These are phyloP conservation scores for Pimpla rufipes DNA, from an alignment of 2,888 invertebrate species.

Conservation along the genomic window DNA sequence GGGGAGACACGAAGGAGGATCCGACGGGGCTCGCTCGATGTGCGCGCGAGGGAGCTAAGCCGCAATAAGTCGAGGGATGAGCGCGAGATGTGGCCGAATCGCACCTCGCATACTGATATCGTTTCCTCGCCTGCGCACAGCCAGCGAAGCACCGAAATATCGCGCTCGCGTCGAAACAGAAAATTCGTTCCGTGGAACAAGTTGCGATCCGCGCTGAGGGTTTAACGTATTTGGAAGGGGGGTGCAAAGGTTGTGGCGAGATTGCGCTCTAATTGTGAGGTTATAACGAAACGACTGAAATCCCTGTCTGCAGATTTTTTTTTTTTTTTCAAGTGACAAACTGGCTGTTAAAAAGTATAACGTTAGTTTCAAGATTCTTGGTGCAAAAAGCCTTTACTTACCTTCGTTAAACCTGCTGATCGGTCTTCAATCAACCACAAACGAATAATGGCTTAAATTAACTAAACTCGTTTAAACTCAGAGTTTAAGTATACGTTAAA, in stretches of 20 bases:
- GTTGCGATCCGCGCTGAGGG: neutral
- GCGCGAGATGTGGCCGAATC: conserved; percentile 85
- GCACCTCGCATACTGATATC: conserved; percentile 85
- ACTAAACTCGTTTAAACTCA: no score
- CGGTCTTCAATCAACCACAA: no score
- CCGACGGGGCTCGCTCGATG: conserved; percentile 68
- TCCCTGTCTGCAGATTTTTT: neutral
- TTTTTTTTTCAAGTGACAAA: no score
- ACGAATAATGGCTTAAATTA: no score
- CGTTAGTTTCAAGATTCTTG: no score
- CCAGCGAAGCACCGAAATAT: no score
- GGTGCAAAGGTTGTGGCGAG: no score
- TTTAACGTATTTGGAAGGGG: no score
- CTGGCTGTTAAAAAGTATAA: no score
- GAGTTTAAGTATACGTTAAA: no score
- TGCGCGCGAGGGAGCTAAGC: conserved; percentile 80
- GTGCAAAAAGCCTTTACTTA: no score
- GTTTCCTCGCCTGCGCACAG: conserved; percentile 69
- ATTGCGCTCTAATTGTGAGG: neutral
- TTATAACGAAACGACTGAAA: neutral
- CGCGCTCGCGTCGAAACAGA: conserved; percentile 19
- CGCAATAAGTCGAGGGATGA: conserved; percentile 86
- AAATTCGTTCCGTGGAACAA: conserved; percentile 38
- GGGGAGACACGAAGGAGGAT: conserved; percentile 61
- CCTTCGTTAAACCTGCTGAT: no score